A percentile compares a stretch with the other conserved stretches of the same genome.
Evolutionary conservation across 2,888 invertebrate species (phyloP).

Genomic region (Ophion slaviceki): DNA sequence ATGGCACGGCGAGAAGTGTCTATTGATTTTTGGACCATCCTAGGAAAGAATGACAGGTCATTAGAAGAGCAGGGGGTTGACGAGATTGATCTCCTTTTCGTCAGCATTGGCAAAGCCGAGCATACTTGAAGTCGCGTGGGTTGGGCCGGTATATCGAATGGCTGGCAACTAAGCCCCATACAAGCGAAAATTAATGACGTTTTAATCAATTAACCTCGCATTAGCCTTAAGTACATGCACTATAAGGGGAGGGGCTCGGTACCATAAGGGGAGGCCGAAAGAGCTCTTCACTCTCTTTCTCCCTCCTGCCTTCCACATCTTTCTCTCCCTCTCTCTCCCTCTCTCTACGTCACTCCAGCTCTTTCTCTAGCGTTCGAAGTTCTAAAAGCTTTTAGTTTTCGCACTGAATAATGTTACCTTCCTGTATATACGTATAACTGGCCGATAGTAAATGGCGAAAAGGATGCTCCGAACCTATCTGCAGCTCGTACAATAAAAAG

Average conservation of each 20-base stretch:
- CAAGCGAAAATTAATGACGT: slow-evolving; percentile 69
- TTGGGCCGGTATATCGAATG: not conserved
- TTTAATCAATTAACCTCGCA: slow-evolving; percentile 77
- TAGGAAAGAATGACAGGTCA: slow-evolving; percentile 2
- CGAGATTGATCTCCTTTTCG: slow-evolving; percentile 19
- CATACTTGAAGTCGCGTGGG: slow-evolving; percentile 28
- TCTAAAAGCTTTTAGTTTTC: slow-evolving; percentile 77
- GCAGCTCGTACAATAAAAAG: slow-evolving; percentile 16
- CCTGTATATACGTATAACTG: slow-evolving; percentile 15
- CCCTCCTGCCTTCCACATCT: not conserved
- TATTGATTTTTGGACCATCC: slow-evolving; percentile 16
- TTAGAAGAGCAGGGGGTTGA: not conserved
- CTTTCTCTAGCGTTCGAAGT: slow-evolving; percentile 71
- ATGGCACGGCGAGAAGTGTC: not conserved
- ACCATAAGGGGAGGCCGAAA: slow-evolving; percentile 55
- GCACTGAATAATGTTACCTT: slow-evolving; percentile 71
- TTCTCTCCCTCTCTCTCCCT: slow-evolving; percentile 28
- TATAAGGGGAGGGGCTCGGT: slow-evolving; percentile 33
- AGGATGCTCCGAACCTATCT: slow-evolving; percentile 16
- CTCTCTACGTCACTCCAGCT: slow-evolving; percentile 9
- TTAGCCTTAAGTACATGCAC: slow-evolving; percentile 76
- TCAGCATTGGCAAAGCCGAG: slow-evolving; percentile 25
- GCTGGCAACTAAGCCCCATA: slow-evolving; percentile 40
- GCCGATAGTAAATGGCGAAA: slow-evolving; percentile 25
- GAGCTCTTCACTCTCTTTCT: slow-evolving; percentile 58